Percentiles rank a stretch among this genome's conserved stretches.
These are phyloP conservation scores for Rhabdomys dilectus DNA, from an alignment of 2,113 vertebrate species.

Conservation along the genomic window DNA sequence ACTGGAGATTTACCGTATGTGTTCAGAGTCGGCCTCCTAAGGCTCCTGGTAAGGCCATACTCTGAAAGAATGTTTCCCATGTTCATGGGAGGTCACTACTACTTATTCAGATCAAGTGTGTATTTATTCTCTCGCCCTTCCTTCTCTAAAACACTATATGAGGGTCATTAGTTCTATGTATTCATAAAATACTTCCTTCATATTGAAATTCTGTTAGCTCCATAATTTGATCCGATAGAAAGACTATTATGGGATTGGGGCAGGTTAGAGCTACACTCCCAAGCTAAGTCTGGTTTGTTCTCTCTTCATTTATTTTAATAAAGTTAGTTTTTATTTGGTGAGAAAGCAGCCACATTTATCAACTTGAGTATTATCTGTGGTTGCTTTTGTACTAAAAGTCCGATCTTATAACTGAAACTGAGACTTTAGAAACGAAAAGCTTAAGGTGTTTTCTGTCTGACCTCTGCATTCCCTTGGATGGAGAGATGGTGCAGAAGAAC, in stretches of 20 bases:
- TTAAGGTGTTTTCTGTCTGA: not conserved
- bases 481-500: not conserved
- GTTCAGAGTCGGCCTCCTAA: not conserved
- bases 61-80: not conserved
- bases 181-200: not conserved
- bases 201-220: not conserved
- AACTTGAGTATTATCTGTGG: not conserved
- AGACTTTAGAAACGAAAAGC: not conserved
- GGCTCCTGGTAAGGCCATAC: not conserved
- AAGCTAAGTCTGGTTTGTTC: not conserved
- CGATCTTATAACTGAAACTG: not conserved
- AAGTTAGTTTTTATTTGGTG: not conserved
- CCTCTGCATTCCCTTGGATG: not conserved
- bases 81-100: not conserved
- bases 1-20: not conserved
- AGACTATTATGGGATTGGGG: not conserved
- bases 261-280: not conserved
- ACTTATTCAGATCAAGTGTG: not conserved
- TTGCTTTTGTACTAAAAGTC: slow-evolving; percentile 7
- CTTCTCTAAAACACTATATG: not conserved
- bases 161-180: not conserved
- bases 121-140: not conserved
- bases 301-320: not conserved
- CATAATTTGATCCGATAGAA: not conserved
- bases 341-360: not conserved